Evolutionary conservation across 2,888 invertebrate genomes (phyloP), one percentile per base, ranked within the genome.

Genomic region (Zaprionus lineosus): DNA sequence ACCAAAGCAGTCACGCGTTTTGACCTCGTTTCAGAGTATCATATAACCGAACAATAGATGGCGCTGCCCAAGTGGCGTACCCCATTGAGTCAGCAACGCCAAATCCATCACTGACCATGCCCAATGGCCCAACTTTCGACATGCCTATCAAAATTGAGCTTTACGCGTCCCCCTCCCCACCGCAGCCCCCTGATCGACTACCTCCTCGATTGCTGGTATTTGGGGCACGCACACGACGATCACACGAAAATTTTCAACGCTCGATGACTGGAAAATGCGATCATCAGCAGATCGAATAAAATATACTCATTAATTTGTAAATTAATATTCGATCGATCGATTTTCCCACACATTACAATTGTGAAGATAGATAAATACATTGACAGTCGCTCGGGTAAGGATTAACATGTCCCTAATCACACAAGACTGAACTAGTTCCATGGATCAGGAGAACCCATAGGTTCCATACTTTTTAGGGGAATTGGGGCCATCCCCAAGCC

Each of bases 151-250:
- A 41, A 57, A 51, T 28, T 50, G 24, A 39, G 26, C 48, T 50
- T 55, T 29, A 21, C 2, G 24, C 21, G 0, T 15, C 1, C 9
- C 26, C n/a, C 19, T 19, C 29, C 11, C n/a, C 11, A 2, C 14
- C 31, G 2, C 31, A 4, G 12, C 1, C 3, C 14, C 31, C 7
- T 7, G 31, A n/a, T n/a, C n/a, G n/a, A n/a, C n/a, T n/a, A n/a
- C 15, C 2, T 5, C 1, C 5, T 8, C 24, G 8, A 40, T 48
- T 59, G 39, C 12, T 50, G 47, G 40, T 81, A 81, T 75, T 75
- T 81, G 69, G 77, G 57, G 51, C 81, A 75, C 64, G 77, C 81
- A 76, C 59, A 52, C 50, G 36, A 47, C 36, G 18, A 37, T 6
- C 28, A 31, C 6, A 37, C 36, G 37, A 40, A 8, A 39, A 48